Evolutionary conservation across 2,888 invertebrate species (phyloP).

Genomic region (Muschampia plurimacula): DNA sequence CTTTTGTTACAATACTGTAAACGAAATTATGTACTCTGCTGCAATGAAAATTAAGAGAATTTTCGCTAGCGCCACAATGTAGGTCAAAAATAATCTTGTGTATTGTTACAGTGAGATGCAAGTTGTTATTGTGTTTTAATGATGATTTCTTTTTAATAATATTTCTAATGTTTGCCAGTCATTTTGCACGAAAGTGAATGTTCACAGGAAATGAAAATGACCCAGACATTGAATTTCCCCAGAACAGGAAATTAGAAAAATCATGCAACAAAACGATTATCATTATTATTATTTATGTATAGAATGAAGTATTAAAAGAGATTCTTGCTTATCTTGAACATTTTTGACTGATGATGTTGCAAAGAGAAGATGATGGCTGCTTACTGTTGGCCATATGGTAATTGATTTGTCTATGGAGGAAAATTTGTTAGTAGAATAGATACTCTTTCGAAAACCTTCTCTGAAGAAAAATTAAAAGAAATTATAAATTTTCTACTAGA

Average conservation of each 20-base stretch:
- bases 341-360: background rate
- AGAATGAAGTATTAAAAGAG: background rate
- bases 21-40: constrained; percentile 27
- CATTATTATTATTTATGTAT: background rate
- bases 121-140: constrained; percentile 40
- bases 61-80: constrained; percentile 23
- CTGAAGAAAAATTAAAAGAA: too few species aligned
- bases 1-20: constrained; percentile 26
- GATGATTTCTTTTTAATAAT: constrained; percentile 47
- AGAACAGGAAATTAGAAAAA: background rate
- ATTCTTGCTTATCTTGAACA: background rate
- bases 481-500: too few species aligned
- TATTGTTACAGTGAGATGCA: constrained; percentile 11
- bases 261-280: background rate
- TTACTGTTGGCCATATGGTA: background rate
- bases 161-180: constrained; percentile 24
- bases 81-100: constrained; percentile 20
- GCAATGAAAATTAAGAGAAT: constrained; percentile 17
- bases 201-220: constrained; percentile 3
- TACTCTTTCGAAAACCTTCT: too few species aligned
- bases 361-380: background rate
- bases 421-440: too few species aligned
- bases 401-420: background rate
- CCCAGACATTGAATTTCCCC: constrained; percentile 22
- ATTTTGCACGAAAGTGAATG: constrained; percentile 18